Percentiles rank a stretch among this genome's conserved stretches.
Conservation (phyloP, 2,797 vertebrate species). For the Thaleichthys pacificus region DNA sequence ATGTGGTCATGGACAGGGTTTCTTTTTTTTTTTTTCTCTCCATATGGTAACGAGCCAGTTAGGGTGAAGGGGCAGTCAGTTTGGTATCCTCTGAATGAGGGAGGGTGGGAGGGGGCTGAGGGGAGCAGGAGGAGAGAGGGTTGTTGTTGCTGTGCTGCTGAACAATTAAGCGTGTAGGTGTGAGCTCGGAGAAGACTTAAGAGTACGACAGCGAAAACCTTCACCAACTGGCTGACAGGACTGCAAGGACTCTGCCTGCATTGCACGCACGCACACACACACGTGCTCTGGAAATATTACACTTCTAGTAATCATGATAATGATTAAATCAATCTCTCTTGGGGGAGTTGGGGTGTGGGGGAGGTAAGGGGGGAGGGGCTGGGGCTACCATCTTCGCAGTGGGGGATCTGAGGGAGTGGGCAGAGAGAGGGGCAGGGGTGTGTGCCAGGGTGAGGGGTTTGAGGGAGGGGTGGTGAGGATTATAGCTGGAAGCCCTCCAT, state of each 20-base stretch:
- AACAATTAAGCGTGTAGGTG: conserved; percentile 23
- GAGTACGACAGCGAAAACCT: conserved; percentile 57
- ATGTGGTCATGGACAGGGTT: conserved; percentile 22
- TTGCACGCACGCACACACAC: conserved; percentile 47
- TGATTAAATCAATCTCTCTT: conserved; percentile 64
- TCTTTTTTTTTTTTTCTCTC: background rate
- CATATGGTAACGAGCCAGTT: conserved; percentile 27
- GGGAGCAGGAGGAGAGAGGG: conserved; percentile 23
- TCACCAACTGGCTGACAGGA: conserved; percentile 67
- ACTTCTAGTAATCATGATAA: conserved; percentile 61
- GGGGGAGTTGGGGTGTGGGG: conserved; percentile 29
- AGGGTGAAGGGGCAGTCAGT: conserved; percentile 32
- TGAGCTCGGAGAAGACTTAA: conserved; percentile 49
- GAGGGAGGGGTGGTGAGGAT: conserved; percentile 47
- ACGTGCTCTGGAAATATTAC: conserved; percentile 62
- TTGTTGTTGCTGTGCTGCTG: conserved; percentile 3
- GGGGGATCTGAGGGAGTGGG: conserved; percentile 41
- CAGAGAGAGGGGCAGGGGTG: conserved; percentile 22
- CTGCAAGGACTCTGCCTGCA: conserved; percentile 70
- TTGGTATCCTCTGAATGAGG: conserved; percentile 5
- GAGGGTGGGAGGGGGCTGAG: conserved; percentile 11
- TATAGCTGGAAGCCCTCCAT: conserved; percentile 99
- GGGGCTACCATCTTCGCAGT: no score
- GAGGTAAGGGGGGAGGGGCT: background rate
- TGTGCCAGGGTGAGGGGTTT: conserved; percentile 47